Percentiles rank a stretch among this genome's conserved stretches.
These are phyloP conservation scores for Heteromyza rotundicornis DNA, from an alignment of 2,888 invertebrate species.

Conservation along the genomic window DNA sequence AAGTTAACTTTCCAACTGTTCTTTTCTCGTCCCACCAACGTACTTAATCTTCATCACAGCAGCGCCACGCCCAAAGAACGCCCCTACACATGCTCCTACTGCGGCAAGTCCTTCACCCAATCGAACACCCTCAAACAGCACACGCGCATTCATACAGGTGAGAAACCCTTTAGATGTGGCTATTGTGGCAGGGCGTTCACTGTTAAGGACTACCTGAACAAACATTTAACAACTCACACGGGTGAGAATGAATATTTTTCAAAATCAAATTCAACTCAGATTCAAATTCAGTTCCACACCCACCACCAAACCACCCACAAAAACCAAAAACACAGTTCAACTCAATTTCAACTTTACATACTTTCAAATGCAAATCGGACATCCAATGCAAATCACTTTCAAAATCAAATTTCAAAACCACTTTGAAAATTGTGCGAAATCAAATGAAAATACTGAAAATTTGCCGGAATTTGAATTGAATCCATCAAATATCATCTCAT, in stretches of 20 bases:
- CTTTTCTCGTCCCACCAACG: constrained; percentile 16
- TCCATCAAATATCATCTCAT: constrained; percentile 33
- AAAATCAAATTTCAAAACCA: constrained; percentile 28
- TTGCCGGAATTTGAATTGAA: constrained; percentile 11
- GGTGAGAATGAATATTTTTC: constrained; percentile 60
- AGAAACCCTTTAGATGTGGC: constrained; percentile 63
- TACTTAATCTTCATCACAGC: constrained; percentile 20
- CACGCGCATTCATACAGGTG: constrained; percentile 63
- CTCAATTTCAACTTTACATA: constrained; percentile 26
- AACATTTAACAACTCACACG: constrained; percentile 63
- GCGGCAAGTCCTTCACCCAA: constrained; percentile 62
- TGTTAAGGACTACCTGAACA: constrained; percentile 63
- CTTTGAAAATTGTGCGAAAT: neutral
- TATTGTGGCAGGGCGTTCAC: constrained; percentile 63
- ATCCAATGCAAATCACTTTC: constrained; percentile 1
- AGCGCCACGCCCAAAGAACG: constrained; percentile 62
- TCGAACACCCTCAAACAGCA: constrained; percentile 63
- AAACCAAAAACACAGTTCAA: constrained; percentile 29
- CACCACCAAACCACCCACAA: constrained; percentile 28
- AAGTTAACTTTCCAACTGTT: constrained; percentile 19
- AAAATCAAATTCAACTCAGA: constrained; percentile 39
- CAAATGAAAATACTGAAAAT: neutral
- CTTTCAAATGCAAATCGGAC: too few species aligned
- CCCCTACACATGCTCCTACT: constrained; percentile 62
- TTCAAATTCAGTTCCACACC: constrained; percentile 2